Evolutionary conservation across 2,113 vertebrate genomes (phyloP), one percentile per base, ranked within the genome.

Genomic region (Nettapus auritus): DNA sequence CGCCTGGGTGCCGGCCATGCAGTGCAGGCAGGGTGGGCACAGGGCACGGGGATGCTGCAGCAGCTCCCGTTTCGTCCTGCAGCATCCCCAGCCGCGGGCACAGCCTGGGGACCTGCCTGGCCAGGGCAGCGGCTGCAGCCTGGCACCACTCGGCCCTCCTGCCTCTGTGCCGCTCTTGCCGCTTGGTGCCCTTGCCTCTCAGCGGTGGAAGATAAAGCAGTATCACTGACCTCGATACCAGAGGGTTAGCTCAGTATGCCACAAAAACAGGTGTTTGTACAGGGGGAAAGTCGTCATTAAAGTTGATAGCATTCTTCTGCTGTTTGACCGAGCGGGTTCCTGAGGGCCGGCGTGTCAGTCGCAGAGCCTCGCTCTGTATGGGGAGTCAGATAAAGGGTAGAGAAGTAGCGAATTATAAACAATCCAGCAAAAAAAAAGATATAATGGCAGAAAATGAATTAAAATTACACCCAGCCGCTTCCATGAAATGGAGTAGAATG

Each of bases 371-470:
- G 33, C 9, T 16, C 5, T 13, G 53, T 14, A 4, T 6, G 6
- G 55, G n/a, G 28, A 10, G n/a, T 44, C 20, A 34, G 11, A 5
- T 38, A 10, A 55, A 31, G 36, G 29, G 12, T 2, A 46, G 90
- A 17, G 76, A 33, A 57, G 38, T 4, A 33, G 4, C 3, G 26
- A 73, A 21, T 60, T 71, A n/a, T 29, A 31, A 94, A 91, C 86
- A 90, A 64, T 57, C 60, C 59, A 31, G 52, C 52, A 69, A 92
- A 93, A 40, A 93, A 40, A 91, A 14, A 92, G 52, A 6, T 38
- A 6, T 46, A 93, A 92, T 21, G 56, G 57, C 71, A 80, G 73
- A 50, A 95, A 95, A 87, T 57, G 46, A 94, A 80, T 79, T 78
- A 25, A 70, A 91, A 93, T 88, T 57, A 29, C 88, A 87, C 13